Evolutionary conservation across 2,888 invertebrate genomes (phyloP).

Genomic region (Drosophila neoperkinsi): DNA sequence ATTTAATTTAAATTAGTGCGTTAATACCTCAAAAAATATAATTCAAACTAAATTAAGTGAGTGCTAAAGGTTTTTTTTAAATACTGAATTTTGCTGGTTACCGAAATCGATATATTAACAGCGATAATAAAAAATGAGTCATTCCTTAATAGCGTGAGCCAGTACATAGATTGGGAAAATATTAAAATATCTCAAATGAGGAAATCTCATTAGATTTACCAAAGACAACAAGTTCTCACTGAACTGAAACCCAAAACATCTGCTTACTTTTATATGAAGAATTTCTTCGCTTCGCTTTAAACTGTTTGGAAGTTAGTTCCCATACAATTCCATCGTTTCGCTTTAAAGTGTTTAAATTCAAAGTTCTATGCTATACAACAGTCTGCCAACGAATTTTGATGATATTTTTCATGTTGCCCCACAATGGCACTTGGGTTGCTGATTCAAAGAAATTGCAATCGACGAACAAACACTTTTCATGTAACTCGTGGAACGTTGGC

Average conservation of each 20-base stretch:
- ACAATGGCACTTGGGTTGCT: conserved; percentile 47
- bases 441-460: conserved; percentile 41
- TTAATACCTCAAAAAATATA: background rate
- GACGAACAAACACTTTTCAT: conserved; percentile 47
- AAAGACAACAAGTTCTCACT: background rate
- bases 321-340: background rate
- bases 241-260: background rate
- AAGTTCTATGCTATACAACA: conserved; percentile 7
- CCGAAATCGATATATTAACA: background rate
- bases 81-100: background rate
- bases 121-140: no score
- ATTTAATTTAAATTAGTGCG: background rate
- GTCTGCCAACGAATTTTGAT: conserved; percentile 49
- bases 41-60: background rate
- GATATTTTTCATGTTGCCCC: conserved; percentile 28
- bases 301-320: conserved; percentile 6
- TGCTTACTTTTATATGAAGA: conserved; percentile 8
- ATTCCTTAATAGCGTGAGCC: background rate
- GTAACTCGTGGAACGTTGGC: conserved; percentile 11
- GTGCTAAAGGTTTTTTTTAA: background rate
- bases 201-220: background rate
- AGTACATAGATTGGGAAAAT: background rate
- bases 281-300: background rate
- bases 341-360: conserved; percentile 12
- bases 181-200: background rate